These are phyloP conservation scores for Dolichallabes microphthalmus DNA, from an alignment of 2,113 vertebrate species.

Conservation along the genomic window DNA sequence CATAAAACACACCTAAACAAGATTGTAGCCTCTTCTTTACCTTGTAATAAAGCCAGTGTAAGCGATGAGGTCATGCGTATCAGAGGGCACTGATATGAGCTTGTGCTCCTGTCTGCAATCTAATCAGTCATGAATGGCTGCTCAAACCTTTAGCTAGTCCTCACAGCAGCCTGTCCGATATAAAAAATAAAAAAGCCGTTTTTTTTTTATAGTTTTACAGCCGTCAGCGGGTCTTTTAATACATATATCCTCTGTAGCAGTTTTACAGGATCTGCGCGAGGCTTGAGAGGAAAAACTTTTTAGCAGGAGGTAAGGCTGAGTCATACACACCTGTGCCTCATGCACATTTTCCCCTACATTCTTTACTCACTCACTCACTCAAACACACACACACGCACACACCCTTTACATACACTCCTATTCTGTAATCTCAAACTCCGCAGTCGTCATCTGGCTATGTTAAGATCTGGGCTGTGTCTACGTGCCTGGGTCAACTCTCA, in stretches of 20 bases:
- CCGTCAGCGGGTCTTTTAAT: slow-evolving; percentile 7
- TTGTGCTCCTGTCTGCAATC: slow-evolving; percentile 34
- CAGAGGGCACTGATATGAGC: neutral
- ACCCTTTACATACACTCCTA: neutral
- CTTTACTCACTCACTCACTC: neutral
- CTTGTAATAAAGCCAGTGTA: neutral
- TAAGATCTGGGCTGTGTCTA: slow-evolving; percentile 14
- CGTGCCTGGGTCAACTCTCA: slow-evolving; percentile 22
- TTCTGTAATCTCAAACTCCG: neutral
- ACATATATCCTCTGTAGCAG: slow-evolving; percentile 21
- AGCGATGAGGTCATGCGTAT: slow-evolving; percentile 12
- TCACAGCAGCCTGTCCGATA: slow-evolving; percentile 34
- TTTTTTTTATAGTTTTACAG: no score
- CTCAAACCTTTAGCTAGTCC: slow-evolving; percentile 10
- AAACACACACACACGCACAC: slow-evolving; percentile 17
- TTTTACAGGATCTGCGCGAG: slow-evolving; percentile 8
- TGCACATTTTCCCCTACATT: slow-evolving; percentile 44
- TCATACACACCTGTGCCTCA: slow-evolving; percentile 34
- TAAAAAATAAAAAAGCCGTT: no score
- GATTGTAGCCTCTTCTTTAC: neutral
- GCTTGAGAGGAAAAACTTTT: neutral
- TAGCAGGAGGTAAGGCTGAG: slow-evolving; percentile 24
- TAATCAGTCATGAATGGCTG: slow-evolving; percentile 36
- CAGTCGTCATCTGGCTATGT: slow-evolving; percentile 10
- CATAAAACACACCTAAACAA: neutral